These are phyloP conservation scores for Phylloscopus collybita DNA, from an alignment of 2,797 vertebrate species.

Conservation along the genomic window DNA sequence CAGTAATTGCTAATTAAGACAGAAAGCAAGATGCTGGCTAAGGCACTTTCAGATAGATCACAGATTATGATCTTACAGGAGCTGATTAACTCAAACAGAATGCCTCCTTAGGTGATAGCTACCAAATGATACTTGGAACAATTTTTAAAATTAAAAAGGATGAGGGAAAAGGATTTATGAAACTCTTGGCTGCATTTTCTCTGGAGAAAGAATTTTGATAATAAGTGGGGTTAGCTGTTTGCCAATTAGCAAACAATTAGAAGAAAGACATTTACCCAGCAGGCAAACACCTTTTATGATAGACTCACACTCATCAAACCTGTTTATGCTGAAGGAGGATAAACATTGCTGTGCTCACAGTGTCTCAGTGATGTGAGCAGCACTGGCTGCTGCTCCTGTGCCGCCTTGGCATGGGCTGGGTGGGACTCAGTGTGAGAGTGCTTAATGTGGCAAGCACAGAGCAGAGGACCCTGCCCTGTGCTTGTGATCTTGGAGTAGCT, in stretches of 20 bases:
- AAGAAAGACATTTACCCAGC: slow-evolving; percentile 21
- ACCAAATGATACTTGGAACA: slow-evolving; percentile 31
- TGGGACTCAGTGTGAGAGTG: background rate
- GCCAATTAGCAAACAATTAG: slow-evolving; percentile 59
- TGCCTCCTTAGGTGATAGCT: slow-evolving; percentile 36
- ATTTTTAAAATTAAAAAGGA: slow-evolving; percentile 44
- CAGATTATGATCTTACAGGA: slow-evolving; percentile 52
- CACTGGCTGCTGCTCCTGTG: background rate
- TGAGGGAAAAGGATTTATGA: slow-evolving; percentile 6
- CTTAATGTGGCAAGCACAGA: background rate
- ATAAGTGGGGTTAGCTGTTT: slow-evolving; percentile 50
- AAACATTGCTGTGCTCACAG: background rate
- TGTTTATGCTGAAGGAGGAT: slow-evolving; percentile 1
- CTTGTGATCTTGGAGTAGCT: background rate
- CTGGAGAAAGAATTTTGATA: slow-evolving; percentile 20
- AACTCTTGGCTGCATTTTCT: slow-evolving; percentile 26
- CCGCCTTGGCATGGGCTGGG: background rate
- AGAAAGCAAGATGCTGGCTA: slow-evolving; percentile 34
- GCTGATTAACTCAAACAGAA: slow-evolving; percentile 40
- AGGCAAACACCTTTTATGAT: slow-evolving; percentile 8
- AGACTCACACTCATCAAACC: slow-evolving; percentile 18
- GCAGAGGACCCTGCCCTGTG: background rate
- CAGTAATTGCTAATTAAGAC: slow-evolving; percentile 49
- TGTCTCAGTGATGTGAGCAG: background rate
- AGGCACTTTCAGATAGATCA: slow-evolving; percentile 14